Evolutionary conservation across 2,113 vertebrate species (phyloP).

Genomic region (Numida meleagris): DNA sequence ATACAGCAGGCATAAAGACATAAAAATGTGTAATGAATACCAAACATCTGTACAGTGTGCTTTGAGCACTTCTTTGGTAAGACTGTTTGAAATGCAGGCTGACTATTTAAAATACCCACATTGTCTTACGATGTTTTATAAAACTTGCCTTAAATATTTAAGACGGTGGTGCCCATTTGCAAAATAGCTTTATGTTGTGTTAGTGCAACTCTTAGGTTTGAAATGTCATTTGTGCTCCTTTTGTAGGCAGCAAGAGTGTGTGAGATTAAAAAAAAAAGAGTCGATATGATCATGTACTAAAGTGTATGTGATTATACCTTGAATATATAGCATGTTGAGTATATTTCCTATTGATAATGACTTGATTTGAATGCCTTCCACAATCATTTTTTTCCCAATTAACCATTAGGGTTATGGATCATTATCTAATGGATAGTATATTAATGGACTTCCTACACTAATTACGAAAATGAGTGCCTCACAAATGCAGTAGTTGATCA

Average conservation of each 20-base stretch:
- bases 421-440: constrained; percentile 61
- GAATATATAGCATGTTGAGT: background rate
- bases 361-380: constrained; percentile 40
- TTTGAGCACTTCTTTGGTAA: background rate
- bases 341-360: background rate
- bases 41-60: constrained; percentile 41
- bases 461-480: constrained; percentile 73
- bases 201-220: background rate
- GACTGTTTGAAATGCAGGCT: background rate
- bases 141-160: constrained; percentile 6
- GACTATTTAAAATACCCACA: constrained; percentile 3
- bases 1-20: constrained; percentile 22
- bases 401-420: constrained; percentile 62
- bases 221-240: background rate
- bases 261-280: background rate
- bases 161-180: background rate
- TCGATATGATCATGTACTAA: background rate
- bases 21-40: background rate
- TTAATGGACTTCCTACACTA: constrained; percentile 73
- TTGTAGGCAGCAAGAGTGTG: background rate
- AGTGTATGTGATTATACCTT: background rate
- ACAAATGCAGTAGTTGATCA: constrained; percentile 67
- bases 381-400: constrained; percentile 4
- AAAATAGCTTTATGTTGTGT: background rate
- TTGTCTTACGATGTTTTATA: background rate